These are phyloP conservation scores for Chymomyza caudatula DNA, from an alignment of 2,888 invertebrate species.

Conservation along the genomic window DNA sequence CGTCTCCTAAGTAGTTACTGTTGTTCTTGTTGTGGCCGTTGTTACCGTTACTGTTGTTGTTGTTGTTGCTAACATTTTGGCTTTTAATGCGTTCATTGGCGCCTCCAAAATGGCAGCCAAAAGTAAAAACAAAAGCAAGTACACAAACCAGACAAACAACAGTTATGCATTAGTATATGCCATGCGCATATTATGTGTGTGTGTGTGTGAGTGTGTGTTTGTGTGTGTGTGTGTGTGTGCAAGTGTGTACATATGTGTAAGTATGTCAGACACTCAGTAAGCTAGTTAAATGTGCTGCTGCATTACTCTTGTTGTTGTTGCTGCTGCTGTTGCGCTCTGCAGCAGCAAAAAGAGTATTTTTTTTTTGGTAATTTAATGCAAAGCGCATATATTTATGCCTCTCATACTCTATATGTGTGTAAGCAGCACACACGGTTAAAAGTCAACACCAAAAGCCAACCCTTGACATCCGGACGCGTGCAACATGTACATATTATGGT, in stretches of 20 bases:
- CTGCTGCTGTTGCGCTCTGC: not conserved
- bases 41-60: too few species aligned
- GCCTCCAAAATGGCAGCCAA: conserved; percentile 17
- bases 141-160: conserved; percentile 38
- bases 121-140: too few species aligned
- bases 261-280: not conserved
- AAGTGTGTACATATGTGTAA: too few species aligned
- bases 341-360: not conserved
- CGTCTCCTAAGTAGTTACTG: conserved; percentile 39
- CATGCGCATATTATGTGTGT: not conserved
- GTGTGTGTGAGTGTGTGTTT: not conserved
- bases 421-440: too few species aligned
- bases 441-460: conserved; percentile 5
- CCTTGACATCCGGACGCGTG: not conserved
- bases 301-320: conserved; percentile 7
- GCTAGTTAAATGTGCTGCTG: conserved; percentile 7
- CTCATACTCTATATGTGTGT: conserved; percentile 24
- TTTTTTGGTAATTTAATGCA: not conserved
- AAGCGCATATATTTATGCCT: not conserved
- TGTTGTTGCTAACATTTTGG: conserved; percentile 33
- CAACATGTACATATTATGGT: not conserved
- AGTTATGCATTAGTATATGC: conserved; percentile 35
- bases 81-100: conserved; percentile 42
- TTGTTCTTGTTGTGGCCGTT: conserved; percentile 36
- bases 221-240: conserved; percentile 16